Evolutionary conservation across 2,888 invertebrate species (phyloP), one percentile per base, ranked within the genome.

Genomic region (Sphinx pinastri): DNA sequence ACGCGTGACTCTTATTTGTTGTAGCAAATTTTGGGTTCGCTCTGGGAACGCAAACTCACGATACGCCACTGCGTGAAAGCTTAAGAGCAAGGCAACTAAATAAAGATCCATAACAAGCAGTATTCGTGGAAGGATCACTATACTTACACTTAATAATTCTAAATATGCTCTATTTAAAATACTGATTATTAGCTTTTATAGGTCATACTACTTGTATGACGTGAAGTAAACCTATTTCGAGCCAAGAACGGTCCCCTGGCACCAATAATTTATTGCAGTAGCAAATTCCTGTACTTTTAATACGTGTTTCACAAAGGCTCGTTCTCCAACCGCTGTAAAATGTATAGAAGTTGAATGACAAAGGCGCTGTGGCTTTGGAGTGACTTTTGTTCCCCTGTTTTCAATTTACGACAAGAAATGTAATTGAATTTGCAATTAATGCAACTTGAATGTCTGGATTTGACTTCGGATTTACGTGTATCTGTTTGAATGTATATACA

Each of bases 301-400:
- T 47, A 16, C 47, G n/a, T 10, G 7, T 52, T n/a, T 8, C 16
- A 47, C 60, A 60, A 60, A 60, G 60, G 12, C 5, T 60, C 45
- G 47, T 47, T 47, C 60, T 13, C 19, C 12, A 19, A 16, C 13
- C 63, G 47, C 16, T 63, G 45, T 63, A 47, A 47, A 49, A 49
- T 19, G 19, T 49, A 19, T 63, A 49, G 49, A 49, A 63, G 63
- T 63, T 63, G 47, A 63, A 63, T 63, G 49, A 63, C 63, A 63
- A 63, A 63, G 63, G 13, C 63, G 19, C 13, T 47, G 19, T 19
- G 19, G 63, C 63, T 63, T 63, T 19, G n/a, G 47, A 19, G 47
- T 49, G 47, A 63, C 49, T 63, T 63, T 63, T 63, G 63, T 63
- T 63, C 63, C 47, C 19, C 12, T 19, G 19, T 63, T 63, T 60